Percentiles rank a stretch among this genome's conserved stretches.
Conservation (phyloP, 2,888 invertebrate genomes). For the Cheilosia urbana region DNA sequence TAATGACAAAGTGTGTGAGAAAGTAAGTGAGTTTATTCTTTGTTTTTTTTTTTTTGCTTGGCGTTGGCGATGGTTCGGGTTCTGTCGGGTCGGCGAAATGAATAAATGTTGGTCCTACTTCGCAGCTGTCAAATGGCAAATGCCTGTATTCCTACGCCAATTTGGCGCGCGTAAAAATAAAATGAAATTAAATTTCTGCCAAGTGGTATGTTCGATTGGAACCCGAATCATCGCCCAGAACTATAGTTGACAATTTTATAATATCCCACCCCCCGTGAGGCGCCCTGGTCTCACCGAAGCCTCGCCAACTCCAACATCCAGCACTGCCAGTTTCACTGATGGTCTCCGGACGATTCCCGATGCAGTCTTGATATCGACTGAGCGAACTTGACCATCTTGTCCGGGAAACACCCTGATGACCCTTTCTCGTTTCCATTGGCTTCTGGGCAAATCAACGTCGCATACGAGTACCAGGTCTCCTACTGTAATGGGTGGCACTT, state of each 20-base stretch:
- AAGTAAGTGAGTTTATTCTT: no score
- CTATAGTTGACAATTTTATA: background rate
- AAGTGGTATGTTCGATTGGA: no score
- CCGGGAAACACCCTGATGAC: slow-evolving; percentile 11
- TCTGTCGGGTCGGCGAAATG: no score
- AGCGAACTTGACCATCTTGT: slow-evolving; percentile 10
- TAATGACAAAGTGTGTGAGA: no score
- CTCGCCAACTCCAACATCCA: slow-evolving; percentile 20
- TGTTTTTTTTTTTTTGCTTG: no score
- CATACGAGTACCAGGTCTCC: slow-evolving; percentile 4
- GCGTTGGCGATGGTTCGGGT: no score
- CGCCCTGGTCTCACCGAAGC: slow-evolving; percentile 15
- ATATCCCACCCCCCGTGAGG: slow-evolving; percentile 28
- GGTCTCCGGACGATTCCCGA: slow-evolving; percentile 9
- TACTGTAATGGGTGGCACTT: background rate
- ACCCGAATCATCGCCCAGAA: no score
- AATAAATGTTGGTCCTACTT: no score
- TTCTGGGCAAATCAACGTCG: background rate
- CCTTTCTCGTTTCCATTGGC: slow-evolving; percentile 15
- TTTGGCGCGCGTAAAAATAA: no score
- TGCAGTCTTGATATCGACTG: slow-evolving; percentile 6
- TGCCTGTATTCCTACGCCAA: no score
- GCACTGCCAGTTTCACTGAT: background rate
- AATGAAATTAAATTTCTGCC: no score
- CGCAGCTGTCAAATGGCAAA: no score